Conservation (phyloP, 1,140 invertebrate genomes). For the Lanistes nyassanus region DNA sequence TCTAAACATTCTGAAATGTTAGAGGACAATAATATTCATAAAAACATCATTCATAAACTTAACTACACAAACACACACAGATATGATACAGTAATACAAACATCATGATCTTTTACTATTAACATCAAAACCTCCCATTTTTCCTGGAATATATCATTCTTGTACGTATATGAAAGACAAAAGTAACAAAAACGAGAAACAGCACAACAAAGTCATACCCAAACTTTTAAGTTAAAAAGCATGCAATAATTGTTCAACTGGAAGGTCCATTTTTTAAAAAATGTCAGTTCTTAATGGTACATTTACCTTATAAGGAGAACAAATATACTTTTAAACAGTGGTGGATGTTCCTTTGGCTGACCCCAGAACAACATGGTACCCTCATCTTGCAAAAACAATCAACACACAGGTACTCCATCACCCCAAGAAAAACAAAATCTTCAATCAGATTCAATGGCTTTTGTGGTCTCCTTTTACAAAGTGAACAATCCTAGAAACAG, state of each 20-base stretch:
- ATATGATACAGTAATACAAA: background rate
- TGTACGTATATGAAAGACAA: no score
- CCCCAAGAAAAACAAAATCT: no score
- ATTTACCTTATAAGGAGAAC: no score
- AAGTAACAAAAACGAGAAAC: background rate
- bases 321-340: no score
- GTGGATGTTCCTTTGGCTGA: no score
- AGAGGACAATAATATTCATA: background rate
- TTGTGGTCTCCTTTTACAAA: no score
- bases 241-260: background rate
- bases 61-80: constrained; percentile 3
- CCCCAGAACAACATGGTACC: no score
- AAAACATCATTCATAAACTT: constrained; percentile 7
- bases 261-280: constrained; percentile 48
- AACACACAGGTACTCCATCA: no score
- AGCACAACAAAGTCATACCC: constrained; percentile 8
- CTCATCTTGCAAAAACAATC: no score
- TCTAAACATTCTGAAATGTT: no score
- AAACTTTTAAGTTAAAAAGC: constrained; percentile 10
- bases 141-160: background rate
- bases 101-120: background rate
- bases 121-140: background rate
- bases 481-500: no score
- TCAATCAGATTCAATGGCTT: no score
- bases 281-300: constrained; percentile 71